Percentiles rank a stretch among this genome's conserved stretches.
Conservation (phyloP, 2,113 vertebrate species). For the Mohoua ochrocephala region DNA sequence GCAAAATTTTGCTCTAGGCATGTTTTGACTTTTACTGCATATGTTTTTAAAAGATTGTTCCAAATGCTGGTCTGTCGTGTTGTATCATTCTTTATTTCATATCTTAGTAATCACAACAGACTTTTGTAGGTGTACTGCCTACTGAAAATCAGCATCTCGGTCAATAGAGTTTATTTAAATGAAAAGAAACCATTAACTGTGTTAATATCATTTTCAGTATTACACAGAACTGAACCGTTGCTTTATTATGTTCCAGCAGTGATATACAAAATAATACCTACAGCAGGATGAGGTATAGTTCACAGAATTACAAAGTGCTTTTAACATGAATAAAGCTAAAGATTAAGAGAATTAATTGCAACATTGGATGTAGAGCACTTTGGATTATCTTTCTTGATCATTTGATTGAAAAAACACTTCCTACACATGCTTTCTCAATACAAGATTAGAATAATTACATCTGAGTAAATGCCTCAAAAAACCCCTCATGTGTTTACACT, state of each 20-base stretch:
- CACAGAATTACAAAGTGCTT: neutral
- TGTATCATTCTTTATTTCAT: neutral
- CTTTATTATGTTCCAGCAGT: neutral
- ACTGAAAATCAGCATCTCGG: neutral
- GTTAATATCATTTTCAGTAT: neutral
- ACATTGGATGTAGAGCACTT: neutral
- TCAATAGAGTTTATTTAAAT: neutral
- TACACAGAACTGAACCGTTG: neutral
- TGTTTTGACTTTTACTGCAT: slow-evolving; percentile 26
- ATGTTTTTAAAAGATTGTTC: slow-evolving; percentile 1
- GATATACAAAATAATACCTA: neutral
- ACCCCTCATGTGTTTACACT: neutral
- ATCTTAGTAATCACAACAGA: neutral
- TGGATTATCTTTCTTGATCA: slow-evolving; percentile 43
- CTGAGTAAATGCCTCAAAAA: neutral
- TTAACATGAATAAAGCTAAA: slow-evolving; percentile 37
- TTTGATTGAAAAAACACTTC: slow-evolving; percentile 37
- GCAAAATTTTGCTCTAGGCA: slow-evolving; percentile 1
- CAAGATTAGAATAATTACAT: slow-evolving; percentile 37
- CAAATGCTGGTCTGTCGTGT: neutral
- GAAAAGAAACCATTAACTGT: neutral
- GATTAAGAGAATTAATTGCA: slow-evolving; percentile 43
- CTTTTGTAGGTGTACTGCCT: neutral
- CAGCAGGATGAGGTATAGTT: neutral
- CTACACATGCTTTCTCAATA: slow-evolving; percentile 14